Evolutionary conservation across 2,113 vertebrate genomes (phyloP), one percentile per base, ranked within the genome.

Genomic region (Tyto alba): DNA sequence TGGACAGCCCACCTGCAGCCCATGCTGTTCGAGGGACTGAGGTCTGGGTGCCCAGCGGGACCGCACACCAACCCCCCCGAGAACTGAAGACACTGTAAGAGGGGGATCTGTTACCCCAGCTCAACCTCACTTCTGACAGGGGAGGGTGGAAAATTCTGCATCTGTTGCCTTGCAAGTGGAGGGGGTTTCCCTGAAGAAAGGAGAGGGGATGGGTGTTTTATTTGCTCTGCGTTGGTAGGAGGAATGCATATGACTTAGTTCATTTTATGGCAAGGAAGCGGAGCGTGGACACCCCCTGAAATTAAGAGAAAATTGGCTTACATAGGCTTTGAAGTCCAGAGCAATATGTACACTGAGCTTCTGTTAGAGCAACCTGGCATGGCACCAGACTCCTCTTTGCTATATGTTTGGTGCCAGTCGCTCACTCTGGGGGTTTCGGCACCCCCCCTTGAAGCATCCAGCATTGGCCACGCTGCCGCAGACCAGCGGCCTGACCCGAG

Each of bases 11-110:
- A 34, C 43, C 56, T 1, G 0, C 75, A 92, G 43, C 48, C 50
- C 26, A 9, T 4, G 7, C 2, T 0, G 0, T 11, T 10, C 0
- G 0, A 40, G 47, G 64, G 10, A 16, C 22, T 4, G 2, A 78
- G 52, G 14, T n/a, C 6, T 19, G n/a, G 18, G 22, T 34, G 34
- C 7, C 26, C 36, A 16, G 45, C 0, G 1, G 52, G 47, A 40
- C 1, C 21, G 18, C 34, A 21, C 29, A 15, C 9, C n/a, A 52
- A 11, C 5, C 10, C 16, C 40, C 21, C 16, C 4, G 0, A 6
- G 12, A 67, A 8, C 47, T 18, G 10, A 29, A 76, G 13, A n/a
- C 11, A 17, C 23, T 34, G 74, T 32, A 73, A 26, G 40, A 25
- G 10, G 38, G 21, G 20, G 5, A 29, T 75, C 0, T 0, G 23